phyloP scores from a whole-genome alignment of 2,113 vertebrate species.

The Cheirogaleus medius region DNA sequence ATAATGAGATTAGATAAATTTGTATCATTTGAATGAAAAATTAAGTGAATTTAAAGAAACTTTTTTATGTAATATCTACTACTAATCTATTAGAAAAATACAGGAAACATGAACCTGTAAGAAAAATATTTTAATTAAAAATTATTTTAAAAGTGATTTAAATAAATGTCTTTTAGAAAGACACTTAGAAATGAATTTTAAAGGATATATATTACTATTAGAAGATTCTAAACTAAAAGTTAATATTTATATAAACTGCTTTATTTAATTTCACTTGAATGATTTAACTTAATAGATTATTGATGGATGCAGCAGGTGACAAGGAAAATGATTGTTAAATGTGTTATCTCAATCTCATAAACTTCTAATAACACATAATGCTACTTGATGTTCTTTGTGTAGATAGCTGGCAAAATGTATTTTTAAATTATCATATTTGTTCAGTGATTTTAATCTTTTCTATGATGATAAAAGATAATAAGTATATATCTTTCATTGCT shows the following conservation, averaged over 20 bases:
- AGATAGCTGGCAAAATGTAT: background rate
- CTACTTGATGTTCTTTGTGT: background rate
- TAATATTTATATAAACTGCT: background rate
- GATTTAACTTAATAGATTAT: background rate
- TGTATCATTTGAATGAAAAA: constrained; percentile 20
- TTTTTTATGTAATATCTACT: background rate
- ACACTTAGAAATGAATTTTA: background rate
- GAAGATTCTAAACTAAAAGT: background rate
- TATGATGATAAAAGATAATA: background rate
- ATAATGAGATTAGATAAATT: background rate
- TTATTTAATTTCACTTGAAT: constrained; percentile 32
- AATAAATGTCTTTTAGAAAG: background rate
- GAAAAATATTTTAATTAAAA: constrained; percentile 27
- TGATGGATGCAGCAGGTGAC: background rate
- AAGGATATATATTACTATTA: background rate
- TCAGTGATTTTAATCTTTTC: background rate
- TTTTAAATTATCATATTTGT: background rate
- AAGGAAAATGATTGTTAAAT: background rate
- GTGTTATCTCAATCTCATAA: background rate
- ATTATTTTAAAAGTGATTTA: background rate
- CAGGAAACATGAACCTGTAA: background rate
- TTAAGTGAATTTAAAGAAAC: background rate
- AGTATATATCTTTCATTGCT: background rate
- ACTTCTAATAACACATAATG: background rate
- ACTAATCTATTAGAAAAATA: background rate